These are phyloP conservation scores for Palloptera scutellata DNA, from an alignment of 2,888 invertebrate genomes.

Conservation along the genomic window DNA sequence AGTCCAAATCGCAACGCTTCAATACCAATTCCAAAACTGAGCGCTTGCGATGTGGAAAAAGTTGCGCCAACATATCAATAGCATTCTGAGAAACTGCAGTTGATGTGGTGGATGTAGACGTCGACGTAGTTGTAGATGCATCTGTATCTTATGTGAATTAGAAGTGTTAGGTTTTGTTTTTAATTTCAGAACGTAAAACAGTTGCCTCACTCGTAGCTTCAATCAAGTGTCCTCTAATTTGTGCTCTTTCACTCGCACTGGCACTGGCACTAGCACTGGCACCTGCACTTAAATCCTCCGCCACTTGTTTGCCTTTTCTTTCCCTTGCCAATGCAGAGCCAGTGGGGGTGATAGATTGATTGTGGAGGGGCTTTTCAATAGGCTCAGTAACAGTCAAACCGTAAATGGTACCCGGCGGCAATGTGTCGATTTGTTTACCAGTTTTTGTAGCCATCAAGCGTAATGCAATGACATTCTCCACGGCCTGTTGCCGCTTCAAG, in stretches of 20 bases:
- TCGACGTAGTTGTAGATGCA: constrained; percentile 31
- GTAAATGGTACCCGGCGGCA: constrained; percentile 91
- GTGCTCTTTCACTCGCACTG: constrained; percentile 31
- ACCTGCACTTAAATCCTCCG: constrained; percentile 22
- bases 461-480: constrained; percentile 94
- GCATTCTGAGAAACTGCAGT: constrained; percentile 73
- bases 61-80: constrained; percentile 83
- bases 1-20: constrained; percentile 89
- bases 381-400: constrained; percentile 87
- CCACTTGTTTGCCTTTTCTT: constrained; percentile 12
- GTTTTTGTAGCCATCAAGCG: constrained; percentile 87
- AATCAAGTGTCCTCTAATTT: too few species aligned
- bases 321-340: constrained; percentile 12
- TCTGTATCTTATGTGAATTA: too few species aligned
- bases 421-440: constrained; percentile 74
- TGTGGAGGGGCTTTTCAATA: constrained; percentile 54
- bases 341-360: not conserved
- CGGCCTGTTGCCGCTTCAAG: constrained; percentile 94
- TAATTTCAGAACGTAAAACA: too few species aligned
- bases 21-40: constrained; percentile 90
- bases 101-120: constrained; percentile 41
- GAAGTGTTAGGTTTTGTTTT: too few species aligned
- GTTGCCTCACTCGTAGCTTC: too few species aligned
- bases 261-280: constrained; percentile 28
- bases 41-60: constrained; percentile 90